Evolutionary conservation across 2,113 vertebrate genomes (phyloP).

Genomic region (Naja naja): DNA sequence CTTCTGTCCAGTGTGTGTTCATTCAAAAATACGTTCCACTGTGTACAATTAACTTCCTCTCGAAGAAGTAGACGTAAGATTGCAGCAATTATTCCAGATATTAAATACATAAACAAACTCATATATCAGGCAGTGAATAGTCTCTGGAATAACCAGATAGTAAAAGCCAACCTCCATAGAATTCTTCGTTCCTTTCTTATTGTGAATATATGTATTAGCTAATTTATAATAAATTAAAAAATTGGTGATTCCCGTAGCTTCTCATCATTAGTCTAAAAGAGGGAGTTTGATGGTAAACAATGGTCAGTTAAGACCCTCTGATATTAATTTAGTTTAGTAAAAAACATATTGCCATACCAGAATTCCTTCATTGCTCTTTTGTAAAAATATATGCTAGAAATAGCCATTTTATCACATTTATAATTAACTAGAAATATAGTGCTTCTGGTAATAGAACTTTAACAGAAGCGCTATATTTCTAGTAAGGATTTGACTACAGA

Average conservation of each 20-base stretch:
- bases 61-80: background rate
- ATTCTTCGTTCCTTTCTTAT: background rate
- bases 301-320: background rate
- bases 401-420: conserved; percentile 8
- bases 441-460: background rate
- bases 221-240: conserved; percentile 12
- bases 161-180: background rate
- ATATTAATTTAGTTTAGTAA: conserved; percentile 9
- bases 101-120: background rate
- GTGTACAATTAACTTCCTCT: background rate
- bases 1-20: background rate
- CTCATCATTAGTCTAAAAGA: background rate
- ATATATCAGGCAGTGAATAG: background rate
- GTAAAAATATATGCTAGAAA: background rate
- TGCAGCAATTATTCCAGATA: background rate
- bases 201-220: background rate
- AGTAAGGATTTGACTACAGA: background rate
- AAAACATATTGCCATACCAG: background rate
- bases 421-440: conserved; percentile 13
- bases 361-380: background rate
- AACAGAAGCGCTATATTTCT: background rate
- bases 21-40: background rate
- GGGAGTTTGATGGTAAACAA: background rate
- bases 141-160: background rate
- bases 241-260: background rate